Base-by-base conservation (phyloP, 2,888 invertebrate species). In the Lasioglossum zephyrum region DNA sequence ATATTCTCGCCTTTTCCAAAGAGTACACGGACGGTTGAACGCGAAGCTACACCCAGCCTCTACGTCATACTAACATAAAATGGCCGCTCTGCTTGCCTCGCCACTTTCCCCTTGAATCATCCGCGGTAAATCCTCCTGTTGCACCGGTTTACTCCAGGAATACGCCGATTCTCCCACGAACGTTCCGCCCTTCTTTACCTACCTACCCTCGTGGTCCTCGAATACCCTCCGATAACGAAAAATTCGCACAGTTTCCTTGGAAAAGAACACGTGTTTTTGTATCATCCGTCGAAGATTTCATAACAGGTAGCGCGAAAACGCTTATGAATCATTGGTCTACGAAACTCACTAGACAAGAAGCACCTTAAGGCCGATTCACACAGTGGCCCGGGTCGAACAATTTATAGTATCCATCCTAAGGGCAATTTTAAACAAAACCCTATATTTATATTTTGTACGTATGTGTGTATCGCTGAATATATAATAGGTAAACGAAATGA, bases 61-160 rank as follows among this genome's bases (percentile, higher is more conserved):
- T 93, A 94, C 94, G 94, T 94, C 94, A 94, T 93, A 93, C 93
- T 93, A 93, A 93, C 91, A 94, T 93, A 94, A 94, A 94, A 94
- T 94, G 94, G 94, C 94, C 92, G 94, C 93, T 89, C 89, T 87
- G 89, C 86, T 57, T 89, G 87, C 87, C 78, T 87, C 79, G 77
- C 84, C 87, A 86, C 86, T 88, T 88, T 91, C 89, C 69, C 84
- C 91, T 87, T 87, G 85, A 85, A 85, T 85, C 88, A 88, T 79
- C 82, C 85, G 70, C 85, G 57, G 69, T 79, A 87, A 89, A 89
- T 81, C 36, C 74, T 80, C 76, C 69, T 74, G 72, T 84, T 87
- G 57, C 78, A 41, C 41, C 77, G 53, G 73, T 73, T 81, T 72
- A 81, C 74, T 70, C 70, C 44, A 79, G 44, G 41, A 39, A 70